Evolutionary conservation across 2,888 invertebrate genomes (phyloP), one percentile per base, ranked within the genome.

Genomic region (Nysson spinosus): DNA sequence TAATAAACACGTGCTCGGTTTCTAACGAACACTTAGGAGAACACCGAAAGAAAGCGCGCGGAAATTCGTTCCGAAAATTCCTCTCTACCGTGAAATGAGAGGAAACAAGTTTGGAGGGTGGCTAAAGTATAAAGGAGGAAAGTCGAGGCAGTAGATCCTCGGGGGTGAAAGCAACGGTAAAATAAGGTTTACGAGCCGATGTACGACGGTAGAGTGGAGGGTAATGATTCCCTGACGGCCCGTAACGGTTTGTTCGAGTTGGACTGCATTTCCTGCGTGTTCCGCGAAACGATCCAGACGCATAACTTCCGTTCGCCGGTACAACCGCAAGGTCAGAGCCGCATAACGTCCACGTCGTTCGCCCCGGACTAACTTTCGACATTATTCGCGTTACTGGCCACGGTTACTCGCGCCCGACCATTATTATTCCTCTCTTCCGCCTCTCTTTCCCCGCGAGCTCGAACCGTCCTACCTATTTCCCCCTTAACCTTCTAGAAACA

Each of bases 231-330:
- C 58, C 65, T 66, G 52, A 56, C 56, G 67, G 66, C 66, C 77
- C 62, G 66, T 73, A 74, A 75, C 57, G 74, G 79, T 73, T 73
- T 58, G 52, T 49, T 46, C 68, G 28, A 49, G 46, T 32, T 24
- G 58, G 47, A 52, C 55, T 58, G 52, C 66, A 71, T 69, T 72
- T 70, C 65, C 72, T 69, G 54, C 51, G 58, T 69, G 72, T 79
- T 77, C 72, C 72, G 67, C 68, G 66, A 73, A 80, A 76, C 76
- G 72, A 74, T 72, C 68, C 76, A 78, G 78, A 79, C 78, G 68
- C 77, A 77, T 79, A 81, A 79, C 75, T 81, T 79, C 76, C 72
- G 79, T 74, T 75, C 77, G 61, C 61, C 44, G 58, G 63, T 51
- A 72, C 46, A 46, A 64, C 79, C 66, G 63, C 73, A 72, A 72